Conservation (phyloP, 2,797 vertebrate genomes). For the Cryptoblepharus egeriae region DNA sequence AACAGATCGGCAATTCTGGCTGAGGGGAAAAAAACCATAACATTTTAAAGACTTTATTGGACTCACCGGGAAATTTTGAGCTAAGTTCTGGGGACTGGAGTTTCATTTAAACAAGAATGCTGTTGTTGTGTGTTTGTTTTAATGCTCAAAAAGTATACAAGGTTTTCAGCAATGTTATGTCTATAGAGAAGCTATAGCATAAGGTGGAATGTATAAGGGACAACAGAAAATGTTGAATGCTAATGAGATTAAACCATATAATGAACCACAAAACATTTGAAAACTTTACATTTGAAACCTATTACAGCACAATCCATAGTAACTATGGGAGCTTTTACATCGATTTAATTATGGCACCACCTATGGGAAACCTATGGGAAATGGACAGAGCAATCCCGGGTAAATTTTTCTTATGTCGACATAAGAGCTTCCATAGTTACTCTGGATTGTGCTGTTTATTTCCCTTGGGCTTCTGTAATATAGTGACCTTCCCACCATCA, state of each 20-base stretch:
- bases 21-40: too few relatives aligned
- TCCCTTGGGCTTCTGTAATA: neutral
- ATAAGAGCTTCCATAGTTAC: too few relatives aligned
- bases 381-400: too few relatives aligned
- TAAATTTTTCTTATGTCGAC: too few relatives aligned
- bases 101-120: neutral
- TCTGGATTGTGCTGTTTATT: too few relatives aligned
- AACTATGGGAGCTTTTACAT: too few relatives aligned
- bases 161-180: neutral
- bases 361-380: too few relatives aligned
- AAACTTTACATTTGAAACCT: neutral
- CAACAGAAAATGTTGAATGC: neutral
- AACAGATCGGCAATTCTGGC: neutral
- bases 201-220: neutral
- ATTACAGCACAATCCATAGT: neutral
- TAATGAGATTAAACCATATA: neutral
- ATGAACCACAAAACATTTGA: neutral
- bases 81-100: neutral
- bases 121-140: neutral
- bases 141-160: neutral
- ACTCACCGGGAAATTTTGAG: neutral
- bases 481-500: neutral
- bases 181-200: neutral
- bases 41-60: neutral
- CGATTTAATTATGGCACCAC: too few relatives aligned